Percentiles rank a stretch among this genome's conserved stretches.
These are phyloP conservation scores for Sander vitreus DNA, from an alignment of 2,113 vertebrate species.

Conservation along the genomic window DNA sequence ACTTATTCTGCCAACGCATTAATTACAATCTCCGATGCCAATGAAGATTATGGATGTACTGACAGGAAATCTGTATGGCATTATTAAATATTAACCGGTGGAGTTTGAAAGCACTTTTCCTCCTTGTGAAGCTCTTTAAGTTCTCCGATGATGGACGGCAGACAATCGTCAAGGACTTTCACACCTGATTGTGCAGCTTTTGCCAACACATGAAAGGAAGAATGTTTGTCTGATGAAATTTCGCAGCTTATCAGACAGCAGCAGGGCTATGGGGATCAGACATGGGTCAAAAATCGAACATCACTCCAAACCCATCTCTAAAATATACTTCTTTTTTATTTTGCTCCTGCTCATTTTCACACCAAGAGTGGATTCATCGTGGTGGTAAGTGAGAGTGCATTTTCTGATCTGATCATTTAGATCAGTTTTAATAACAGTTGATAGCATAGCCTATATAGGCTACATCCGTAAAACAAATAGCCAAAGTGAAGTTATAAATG, in stretches of 20 bases:
- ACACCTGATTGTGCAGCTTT: slow-evolving; percentile 57
- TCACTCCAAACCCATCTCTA: slow-evolving; percentile 74
- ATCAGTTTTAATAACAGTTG: neutral
- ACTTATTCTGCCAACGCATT: neutral
- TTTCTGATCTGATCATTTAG: neutral
- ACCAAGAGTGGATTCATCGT: slow-evolving; percentile 92
- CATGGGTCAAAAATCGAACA: slow-evolving; percentile 67
- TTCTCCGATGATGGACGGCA: slow-evolving; percentile 65
- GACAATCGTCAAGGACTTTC: slow-evolving; percentile 49
- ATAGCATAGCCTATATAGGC: no score
- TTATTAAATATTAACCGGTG: slow-evolving; percentile 20
- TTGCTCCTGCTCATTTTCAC: slow-evolving; percentile 91
- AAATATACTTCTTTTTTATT: slow-evolving; percentile 82
- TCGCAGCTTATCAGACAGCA: slow-evolving; percentile 73
- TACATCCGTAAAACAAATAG: neutral
- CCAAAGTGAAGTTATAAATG: neutral
- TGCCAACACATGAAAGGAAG: slow-evolving; percentile 61
- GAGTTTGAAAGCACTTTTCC: slow-evolving; percentile 21
- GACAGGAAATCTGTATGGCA: neutral
- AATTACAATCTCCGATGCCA: neutral
- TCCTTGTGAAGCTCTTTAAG: slow-evolving; percentile 21
- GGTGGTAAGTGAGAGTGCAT: slow-evolving; percentile 89
- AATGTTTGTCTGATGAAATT: slow-evolving; percentile 73
- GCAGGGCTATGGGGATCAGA: slow-evolving; percentile 76
- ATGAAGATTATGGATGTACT: slow-evolving; percentile 36